phyloP scores from a whole-genome alignment of 2,888 invertebrate genomes.

The Lithosia quadra region DNA sequence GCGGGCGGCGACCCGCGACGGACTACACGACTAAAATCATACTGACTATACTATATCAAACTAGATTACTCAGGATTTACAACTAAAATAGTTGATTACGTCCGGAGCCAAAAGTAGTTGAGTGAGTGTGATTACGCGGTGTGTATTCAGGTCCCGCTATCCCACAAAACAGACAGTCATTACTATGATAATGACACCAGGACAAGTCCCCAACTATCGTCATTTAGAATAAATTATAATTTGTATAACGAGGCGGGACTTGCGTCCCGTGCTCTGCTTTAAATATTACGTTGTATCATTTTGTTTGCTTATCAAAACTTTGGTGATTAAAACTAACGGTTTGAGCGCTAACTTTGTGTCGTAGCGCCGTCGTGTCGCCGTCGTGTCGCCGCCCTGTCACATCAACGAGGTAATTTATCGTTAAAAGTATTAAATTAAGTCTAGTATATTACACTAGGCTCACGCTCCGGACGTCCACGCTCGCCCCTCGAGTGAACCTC shows the following conservation, averaged over 20 bases:
- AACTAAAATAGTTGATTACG: neutral
- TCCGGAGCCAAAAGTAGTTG: too few relatives aligned
- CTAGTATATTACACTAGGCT: conserved; percentile 28
- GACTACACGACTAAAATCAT: neutral
- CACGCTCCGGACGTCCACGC: neutral
- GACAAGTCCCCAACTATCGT: neutral
- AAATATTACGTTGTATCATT: conserved; percentile 5
- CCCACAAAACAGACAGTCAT: neutral
- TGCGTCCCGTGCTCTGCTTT: neutral
- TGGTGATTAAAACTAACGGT: conserved; percentile 1
- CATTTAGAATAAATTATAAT: conserved; percentile 10
- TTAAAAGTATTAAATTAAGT: conserved; percentile 31
- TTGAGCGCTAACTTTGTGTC: neutral
- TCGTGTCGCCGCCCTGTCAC: conserved; percentile 14
- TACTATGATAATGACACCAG: conserved; percentile 8
- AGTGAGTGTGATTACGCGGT: neutral
- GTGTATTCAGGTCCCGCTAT: neutral
- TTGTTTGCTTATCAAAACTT: conserved; percentile 12
- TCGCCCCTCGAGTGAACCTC: too few relatives aligned
- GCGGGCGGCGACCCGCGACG: neutral
- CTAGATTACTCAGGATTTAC: neutral
- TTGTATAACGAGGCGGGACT: neutral
- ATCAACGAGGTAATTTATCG: conserved; percentile 27
- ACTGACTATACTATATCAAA: neutral
- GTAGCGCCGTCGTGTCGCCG: neutral